These are phyloP conservation scores for Parthenolecanium corni DNA, from an alignment of 2,888 invertebrate species.

Conservation along the genomic window DNA sequence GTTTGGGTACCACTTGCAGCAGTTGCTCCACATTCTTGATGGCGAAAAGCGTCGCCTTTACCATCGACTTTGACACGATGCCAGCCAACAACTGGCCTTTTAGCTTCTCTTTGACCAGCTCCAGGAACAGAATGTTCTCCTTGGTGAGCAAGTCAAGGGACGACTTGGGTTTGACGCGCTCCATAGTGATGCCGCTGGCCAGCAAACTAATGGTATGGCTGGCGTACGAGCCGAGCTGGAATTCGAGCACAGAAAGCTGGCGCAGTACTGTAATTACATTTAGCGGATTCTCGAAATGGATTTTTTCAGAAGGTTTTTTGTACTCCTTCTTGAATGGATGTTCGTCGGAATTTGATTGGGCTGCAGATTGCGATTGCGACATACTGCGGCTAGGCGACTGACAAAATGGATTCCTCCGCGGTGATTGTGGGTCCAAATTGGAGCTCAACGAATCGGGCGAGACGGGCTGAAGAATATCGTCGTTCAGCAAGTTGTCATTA, in stretches of 20 bases:
- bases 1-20: constrained; percentile 50
- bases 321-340: constrained; percentile 15
- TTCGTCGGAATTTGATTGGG: constrained; percentile 5
- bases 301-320: constrained; percentile 29
- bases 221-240: constrained; percentile 70
- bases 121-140: constrained; percentile 62
- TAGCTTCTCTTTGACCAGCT: constrained; percentile 75
- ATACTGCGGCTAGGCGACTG: neutral
- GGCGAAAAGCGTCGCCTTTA: constrained; percentile 59
- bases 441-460: constrained; percentile 22
- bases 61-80: constrained; percentile 50
- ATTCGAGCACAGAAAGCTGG: constrained; percentile 66
- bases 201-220: constrained; percentile 65
- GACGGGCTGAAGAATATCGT: constrained; percentile 1
- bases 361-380: constrained; percentile 1
- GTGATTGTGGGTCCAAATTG: constrained; percentile 11
- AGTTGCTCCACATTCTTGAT: constrained; percentile 64
- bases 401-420: neutral
- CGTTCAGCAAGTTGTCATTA: constrained; percentile 1
- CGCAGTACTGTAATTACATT: constrained; percentile 55
- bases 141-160: constrained; percentile 61
- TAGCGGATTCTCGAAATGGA: constrained; percentile 31
- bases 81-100: constrained; percentile 65
- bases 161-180: constrained; percentile 58
- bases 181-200: constrained; percentile 64